Evolutionary conservation across 2,113 vertebrate genomes (phyloP).

Genomic region (Talpa occidentalis): DNA sequence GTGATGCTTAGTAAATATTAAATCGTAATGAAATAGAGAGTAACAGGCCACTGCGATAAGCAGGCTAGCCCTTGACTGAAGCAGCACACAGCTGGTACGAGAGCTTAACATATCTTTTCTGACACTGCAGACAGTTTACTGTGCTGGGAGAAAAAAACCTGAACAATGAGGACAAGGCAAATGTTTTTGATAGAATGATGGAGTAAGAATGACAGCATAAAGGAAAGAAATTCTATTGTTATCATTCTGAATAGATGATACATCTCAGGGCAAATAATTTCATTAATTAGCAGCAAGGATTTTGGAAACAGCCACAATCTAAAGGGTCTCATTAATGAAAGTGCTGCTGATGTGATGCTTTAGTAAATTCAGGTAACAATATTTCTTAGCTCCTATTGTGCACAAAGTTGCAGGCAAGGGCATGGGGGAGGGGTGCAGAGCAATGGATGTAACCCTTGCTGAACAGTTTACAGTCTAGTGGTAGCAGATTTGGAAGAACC

Average conservation of each 20-base stretch:
- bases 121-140: not conserved
- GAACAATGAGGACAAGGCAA: not conserved
- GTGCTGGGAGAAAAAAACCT: not conserved
- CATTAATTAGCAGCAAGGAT: slow-evolving; percentile 40
- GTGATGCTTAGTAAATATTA: not conserved
- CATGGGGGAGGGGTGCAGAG: not conserved
- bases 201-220: not conserved
- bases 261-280: not conserved
- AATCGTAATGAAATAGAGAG: not conserved
- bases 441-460: not conserved
- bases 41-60: not conserved
- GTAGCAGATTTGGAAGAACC: not conserved
- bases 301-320: not conserved
- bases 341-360: slow-evolving; percentile 2
- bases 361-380: not conserved
- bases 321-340: not conserved
- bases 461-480: not conserved
- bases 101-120: not conserved
- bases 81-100: not conserved
- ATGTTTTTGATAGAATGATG: not conserved
- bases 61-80: not conserved
- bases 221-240: not conserved
- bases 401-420: not conserved
- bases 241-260: not conserved
- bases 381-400: slow-evolving; percentile 24